Percentiles rank a stretch among this genome's conserved stretches.
Evolutionary conservation across 2,888 invertebrate species (phyloP).

Genomic region (Nudaria mundana): DNA sequence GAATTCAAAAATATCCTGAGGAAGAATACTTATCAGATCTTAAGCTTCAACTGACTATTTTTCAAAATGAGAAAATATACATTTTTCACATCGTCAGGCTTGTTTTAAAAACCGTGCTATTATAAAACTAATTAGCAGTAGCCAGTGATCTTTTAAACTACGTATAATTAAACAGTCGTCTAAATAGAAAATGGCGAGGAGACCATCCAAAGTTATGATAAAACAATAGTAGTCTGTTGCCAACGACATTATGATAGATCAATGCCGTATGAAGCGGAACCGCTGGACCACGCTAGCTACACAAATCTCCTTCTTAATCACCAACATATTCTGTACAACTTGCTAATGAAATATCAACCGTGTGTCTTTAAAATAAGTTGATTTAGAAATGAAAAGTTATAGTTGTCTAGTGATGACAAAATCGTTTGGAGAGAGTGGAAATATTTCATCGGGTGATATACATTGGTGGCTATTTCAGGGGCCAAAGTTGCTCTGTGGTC

Average conservation of each 20-base stretch:
- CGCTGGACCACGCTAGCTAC: constrained; percentile 33
- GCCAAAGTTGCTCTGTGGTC: background rate
- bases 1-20: too few relatives aligned
- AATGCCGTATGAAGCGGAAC: constrained; percentile 64
- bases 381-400: constrained; percentile 12
- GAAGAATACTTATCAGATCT: too few relatives aligned
- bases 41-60: too few relatives aligned
- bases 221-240: constrained; percentile 36
- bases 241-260: constrained; percentile 49
- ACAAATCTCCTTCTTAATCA: constrained; percentile 29
- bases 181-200: constrained; percentile 3
- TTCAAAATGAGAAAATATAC: too few relatives aligned
- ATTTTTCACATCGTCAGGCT: background rate
- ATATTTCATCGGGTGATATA: constrained; percentile 28
- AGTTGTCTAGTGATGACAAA: constrained; percentile 32
- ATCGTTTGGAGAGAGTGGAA: constrained; percentile 17
- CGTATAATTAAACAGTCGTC: background rate
- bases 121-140: too few relatives aligned
- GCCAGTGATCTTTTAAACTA: too few relatives aligned
- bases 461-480: constrained; percentile 27
- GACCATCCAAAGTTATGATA: constrained; percentile 21
- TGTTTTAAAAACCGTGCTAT: background rate
- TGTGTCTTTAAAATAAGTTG: constrained; percentile 14
- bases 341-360: constrained; percentile 20
- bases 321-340: constrained; percentile 8